Percentiles rank a stretch among this genome's conserved stretches.
phyloP scores from a whole-genome alignment of 2,888 invertebrate species.

The Molanna angustata region DNA sequence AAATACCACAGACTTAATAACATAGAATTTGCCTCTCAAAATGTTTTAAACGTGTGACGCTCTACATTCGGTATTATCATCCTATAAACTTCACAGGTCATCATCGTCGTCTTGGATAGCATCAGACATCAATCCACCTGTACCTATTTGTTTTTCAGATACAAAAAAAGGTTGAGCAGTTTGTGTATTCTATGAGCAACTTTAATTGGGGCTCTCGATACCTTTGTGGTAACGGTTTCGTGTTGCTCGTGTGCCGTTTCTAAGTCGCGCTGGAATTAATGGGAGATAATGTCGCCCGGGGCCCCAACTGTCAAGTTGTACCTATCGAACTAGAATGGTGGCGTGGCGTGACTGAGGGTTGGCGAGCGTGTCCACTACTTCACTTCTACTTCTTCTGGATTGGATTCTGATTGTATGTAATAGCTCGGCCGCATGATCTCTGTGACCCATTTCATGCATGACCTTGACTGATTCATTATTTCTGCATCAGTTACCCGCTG shows the following conservation, averaged over 20 bases:
- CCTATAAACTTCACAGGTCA: too few species aligned
- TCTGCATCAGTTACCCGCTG: neutral
- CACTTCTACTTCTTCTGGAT: neutral
- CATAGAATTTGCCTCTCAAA: slow-evolving; percentile 33
- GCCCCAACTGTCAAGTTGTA: neutral
- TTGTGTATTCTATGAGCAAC: too few species aligned
- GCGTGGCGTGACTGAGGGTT: too few species aligned
- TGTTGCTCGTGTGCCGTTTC: neutral
- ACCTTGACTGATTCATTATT: too few species aligned
- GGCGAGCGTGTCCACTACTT: too few species aligned
- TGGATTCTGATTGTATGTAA: neutral
- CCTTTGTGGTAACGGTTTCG: neutral
- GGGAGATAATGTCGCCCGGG: neutral
- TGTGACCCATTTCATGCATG: neutral
- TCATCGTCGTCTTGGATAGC: too few species aligned
- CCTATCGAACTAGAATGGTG: slow-evolving; percentile 1
- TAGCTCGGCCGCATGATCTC: neutral
- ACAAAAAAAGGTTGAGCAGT: too few species aligned
- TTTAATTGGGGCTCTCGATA: neutral
- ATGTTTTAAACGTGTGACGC: slow-evolving; percentile 30
- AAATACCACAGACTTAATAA: slow-evolving; percentile 27
- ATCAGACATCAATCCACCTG: too few species aligned
- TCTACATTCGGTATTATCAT: too few species aligned
- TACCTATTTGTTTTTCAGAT: too few species aligned
- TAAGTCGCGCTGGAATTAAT: neutral